These are phyloP conservation scores for Anabas testudineus DNA, from an alignment of 2,797 vertebrate species.

Conservation along the genomic window DNA sequence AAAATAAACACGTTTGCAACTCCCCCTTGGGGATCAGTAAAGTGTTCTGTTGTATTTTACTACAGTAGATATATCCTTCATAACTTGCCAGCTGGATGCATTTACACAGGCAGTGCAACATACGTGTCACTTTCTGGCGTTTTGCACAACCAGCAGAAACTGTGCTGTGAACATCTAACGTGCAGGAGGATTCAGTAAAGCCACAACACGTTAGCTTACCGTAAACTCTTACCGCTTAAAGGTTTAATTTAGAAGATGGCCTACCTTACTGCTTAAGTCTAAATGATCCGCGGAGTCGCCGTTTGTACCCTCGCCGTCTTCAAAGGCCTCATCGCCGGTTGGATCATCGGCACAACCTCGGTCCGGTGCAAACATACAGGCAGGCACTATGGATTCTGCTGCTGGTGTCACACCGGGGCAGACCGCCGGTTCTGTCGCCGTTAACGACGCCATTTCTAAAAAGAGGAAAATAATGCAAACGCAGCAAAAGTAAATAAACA, in stretches of 20 bases:
- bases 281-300: conserved; percentile 88
- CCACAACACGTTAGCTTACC: not conserved
- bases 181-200: not conserved
- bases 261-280: conserved; percentile 94
- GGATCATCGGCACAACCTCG: conserved; percentile 79
- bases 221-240: fast-evolving
- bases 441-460: conserved; percentile 84
- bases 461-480: conserved; percentile 11
- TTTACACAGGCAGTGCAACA: conserved; percentile 33
- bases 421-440: conserved; percentile 81
- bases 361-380: conserved; percentile 94
- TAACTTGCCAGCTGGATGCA: conserved; percentile 52
- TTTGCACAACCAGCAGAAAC: conserved; percentile 34
- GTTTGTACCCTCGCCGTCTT: conserved; percentile 78
- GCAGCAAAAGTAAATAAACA: conserved; percentile 10
- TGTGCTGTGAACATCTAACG: not conserved
- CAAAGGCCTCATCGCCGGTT: conserved; percentile 59
- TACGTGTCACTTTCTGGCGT: conserved; percentile 74
- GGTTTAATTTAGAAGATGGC: conserved; percentile 53
- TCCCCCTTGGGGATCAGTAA: not conserved
- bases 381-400: conserved; percentile 86
- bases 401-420: conserved; percentile 60
- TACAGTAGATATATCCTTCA: not conserved
- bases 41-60: no score
- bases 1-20: no score